Base-by-base conservation (phyloP, 1,140 invertebrate genomes). In the Aphaenogaster rudis region DNA sequence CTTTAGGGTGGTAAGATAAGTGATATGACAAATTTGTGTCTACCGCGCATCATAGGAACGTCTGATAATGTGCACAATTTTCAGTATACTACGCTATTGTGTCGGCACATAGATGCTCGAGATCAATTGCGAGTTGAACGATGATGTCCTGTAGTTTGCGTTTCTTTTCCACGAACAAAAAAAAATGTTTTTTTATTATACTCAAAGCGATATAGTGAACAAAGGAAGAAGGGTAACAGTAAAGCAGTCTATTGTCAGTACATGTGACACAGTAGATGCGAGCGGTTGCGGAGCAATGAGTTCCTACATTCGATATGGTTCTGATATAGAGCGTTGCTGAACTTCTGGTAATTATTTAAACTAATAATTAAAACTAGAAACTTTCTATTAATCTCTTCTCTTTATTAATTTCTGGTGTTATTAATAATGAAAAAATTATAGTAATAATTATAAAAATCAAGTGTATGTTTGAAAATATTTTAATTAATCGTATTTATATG, bases 1-100 rank as follows among this genome's bases (percentile, higher is more conserved):
- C 45, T 57, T 79, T 57, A 54, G 39, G 82, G 74, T 54, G 13
- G 28, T 86, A 86, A 86, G 82, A 86, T 86, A 86, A 86, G 59
- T 86, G 71, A 54, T 21, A 15, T n/a, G 59, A 63, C 54, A 63
- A 79, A 54, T 77, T 78, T 48, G 28, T 48, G 8, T 33, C 74
- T 52, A 33, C 4, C 36, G 21, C 39, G 48, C n/a, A 3, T 59
- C 48, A 78, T 28, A 28, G 28, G 28, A 28, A 28, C 28, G 28
- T 28, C 28, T 28, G 13, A 61, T 84, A 74, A 63, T 61, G 28
- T 17, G 6, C 42, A 67, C 42, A 48, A 74, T 36, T 84, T 69
- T 76, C 54, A 15, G 63, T 52, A 6, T 15, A 45, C 21, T 21
- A 64, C 69, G 48, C 13, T 72, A n/a, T 21, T 45, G 36, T 66